Evolutionary conservation across 1,140 invertebrate species (phyloP), one percentile per base, ranked within the genome.

Genomic region (Brachystomella parvula): DNA sequence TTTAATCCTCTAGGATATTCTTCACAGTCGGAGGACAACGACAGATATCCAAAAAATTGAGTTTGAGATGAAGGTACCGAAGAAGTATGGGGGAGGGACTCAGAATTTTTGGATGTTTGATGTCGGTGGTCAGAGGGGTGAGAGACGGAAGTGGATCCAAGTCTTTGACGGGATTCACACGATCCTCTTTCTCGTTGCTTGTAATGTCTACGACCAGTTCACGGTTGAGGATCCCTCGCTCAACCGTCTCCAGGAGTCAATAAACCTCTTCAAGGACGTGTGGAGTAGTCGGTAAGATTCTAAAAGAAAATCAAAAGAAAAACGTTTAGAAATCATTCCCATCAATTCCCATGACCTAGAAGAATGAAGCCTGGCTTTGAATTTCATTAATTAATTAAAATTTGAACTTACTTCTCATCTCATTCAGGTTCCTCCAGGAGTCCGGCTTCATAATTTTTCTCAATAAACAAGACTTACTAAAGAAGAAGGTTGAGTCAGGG

Each of bases 141-240:
- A 92, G 75, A 78, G 89, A 29, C 87, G 86, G 72, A 90, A 90
- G 76, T 91, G 89, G 89, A 90, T 89, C 68, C 86, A 88, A 81
- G 86, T 88, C 1, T 91, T 92, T 74, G 89, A 89, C 76, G 87
- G 87, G 24, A 89, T 90, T 64, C 82, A 88, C 68, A 88, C 87
- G 1, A 85, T 91, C 56, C 81, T 90, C 73, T 91, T 89, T 76
- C 73, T 92, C 49, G 87, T 88, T 1, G 87, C 88, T 3, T 83
- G 83, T 68, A 88, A 86, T 71, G 86, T 88, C 75, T 92, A 87
- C 76, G 89, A 92, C 76, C 85, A 86, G 76, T 85, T 80, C 28
- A 75, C 89, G 21, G 74, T 87, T n/a, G 89, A 90, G 74, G 87
- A 89, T 75, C 75, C 79, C 47, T 77, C 72, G 1, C 85, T 84